phyloP scores from a whole-genome alignment of 2,888 invertebrate genomes.

The Ectemnius continuus region DNA sequence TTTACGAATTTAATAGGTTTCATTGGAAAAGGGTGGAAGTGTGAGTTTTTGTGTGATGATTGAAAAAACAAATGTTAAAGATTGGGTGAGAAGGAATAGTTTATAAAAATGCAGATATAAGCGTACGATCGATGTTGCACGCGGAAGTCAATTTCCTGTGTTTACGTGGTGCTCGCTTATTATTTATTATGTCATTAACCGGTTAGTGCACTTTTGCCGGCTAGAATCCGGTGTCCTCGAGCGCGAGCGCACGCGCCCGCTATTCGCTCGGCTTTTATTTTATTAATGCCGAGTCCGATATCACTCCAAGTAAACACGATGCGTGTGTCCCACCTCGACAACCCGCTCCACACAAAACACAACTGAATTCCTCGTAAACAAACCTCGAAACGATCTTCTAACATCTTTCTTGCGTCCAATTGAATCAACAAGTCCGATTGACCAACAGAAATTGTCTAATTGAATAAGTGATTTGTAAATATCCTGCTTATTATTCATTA shows the following conservation, averaged over 20 bases:
- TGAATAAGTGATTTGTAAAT: no score
- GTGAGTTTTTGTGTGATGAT: no score
- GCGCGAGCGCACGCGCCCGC: neutral
- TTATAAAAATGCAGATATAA: neutral
- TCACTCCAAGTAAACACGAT: neutral
- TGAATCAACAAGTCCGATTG: no score
- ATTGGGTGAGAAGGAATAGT: neutral
- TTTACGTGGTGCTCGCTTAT: neutral
- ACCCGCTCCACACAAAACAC: neutral
- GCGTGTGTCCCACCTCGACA: neutral
- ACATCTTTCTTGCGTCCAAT: no score
- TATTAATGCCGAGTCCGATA: neutral
- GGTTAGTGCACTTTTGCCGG: conserved; percentile 16
- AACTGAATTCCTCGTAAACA: no score
- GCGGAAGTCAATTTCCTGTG: conserved; percentile 13
- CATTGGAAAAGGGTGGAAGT: no score
- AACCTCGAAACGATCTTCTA: no score
- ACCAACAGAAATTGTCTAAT: no score
- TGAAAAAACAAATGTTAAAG: no score
- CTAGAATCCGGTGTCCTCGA: conserved; percentile 2
- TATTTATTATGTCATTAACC: conserved; percentile 15
- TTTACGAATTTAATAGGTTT: no score
- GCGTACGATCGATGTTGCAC: conserved; percentile 4
- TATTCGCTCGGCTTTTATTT: no score
- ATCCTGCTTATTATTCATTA: no score